Conservation (phyloP, 1,140 invertebrate species). For the Vanessa atalanta region DNA sequence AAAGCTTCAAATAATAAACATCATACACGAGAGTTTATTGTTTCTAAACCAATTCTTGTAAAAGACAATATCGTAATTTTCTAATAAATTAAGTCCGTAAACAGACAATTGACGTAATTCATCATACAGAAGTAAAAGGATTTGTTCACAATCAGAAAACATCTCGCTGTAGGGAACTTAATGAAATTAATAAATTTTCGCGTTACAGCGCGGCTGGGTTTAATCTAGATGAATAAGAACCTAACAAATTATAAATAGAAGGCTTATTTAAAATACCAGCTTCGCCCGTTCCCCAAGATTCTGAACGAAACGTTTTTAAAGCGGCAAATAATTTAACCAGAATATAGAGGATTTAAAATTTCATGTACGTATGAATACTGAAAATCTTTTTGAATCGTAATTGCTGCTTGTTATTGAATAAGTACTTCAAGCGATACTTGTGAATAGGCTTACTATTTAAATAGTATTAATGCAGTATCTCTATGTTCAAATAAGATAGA, state of each 20-base stretch:
- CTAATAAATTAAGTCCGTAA: constrained; percentile 27
- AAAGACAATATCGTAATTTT: constrained; percentile 1
- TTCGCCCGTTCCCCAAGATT: constrained; percentile 4
- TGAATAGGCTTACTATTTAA: too few relatives aligned
- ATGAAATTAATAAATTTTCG: constrained; percentile 38
- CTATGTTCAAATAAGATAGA: too few relatives aligned
- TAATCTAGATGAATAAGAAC: constrained; percentile 29
- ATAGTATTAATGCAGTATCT: too few relatives aligned
- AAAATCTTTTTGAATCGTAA: neutral
- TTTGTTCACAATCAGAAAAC: constrained; percentile 36
- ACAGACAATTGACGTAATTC: constrained; percentile 21
- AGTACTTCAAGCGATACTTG: too few relatives aligned
- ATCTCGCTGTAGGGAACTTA: constrained; percentile 19
- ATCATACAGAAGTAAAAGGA: constrained; percentile 29
- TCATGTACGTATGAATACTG: neutral
- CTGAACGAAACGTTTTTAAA: neutral
- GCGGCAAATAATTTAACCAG: neutral
- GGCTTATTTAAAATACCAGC: constrained; percentile 22
- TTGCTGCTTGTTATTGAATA: neutral
- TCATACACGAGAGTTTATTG: too few relatives aligned
- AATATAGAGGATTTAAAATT: neutral
- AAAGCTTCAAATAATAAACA: too few relatives aligned
- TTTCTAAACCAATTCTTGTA: neutral
- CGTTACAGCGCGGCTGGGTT: constrained; percentile 12
- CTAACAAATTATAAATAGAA: constrained; percentile 28